Evolutionary conservation across 2,888 invertebrate species (phyloP), one percentile per base, ranked within the genome.

Genomic region (Bombylius major): DNA sequence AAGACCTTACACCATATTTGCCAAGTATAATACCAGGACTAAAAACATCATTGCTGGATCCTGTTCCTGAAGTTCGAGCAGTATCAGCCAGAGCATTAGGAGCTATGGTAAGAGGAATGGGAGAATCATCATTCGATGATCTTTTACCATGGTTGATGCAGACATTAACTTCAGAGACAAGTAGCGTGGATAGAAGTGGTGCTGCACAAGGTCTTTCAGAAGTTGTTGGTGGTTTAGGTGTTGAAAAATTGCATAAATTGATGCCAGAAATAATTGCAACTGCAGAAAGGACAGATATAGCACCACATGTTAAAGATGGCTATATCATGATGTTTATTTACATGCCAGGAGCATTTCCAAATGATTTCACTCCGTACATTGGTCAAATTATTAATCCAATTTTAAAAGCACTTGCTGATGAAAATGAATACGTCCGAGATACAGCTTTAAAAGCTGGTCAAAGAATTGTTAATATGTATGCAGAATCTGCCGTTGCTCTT

Each of bases 311-410:
- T 4, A 92, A 98, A 68, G 99, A 99, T 76, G 99, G 99, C 48
- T 99, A 99, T 77, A 96, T 99, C 60, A 96, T 99, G 94, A 94
- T 99, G 93, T 99, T 97, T 75, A 98, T 99, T 68, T 99, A 98
- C 77, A 90, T 99, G 86, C 99, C 99, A 4, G 87, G 88, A 59
- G 95, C 96, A 12, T 98, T 99, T 76, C 93, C 92, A 7, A 85
- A 87, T 61, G 92, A 94, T 70, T 99, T 99, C 76, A 87, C 90
- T 2, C 91, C 90, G 0, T 99, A 97, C 76, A 89, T 97, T 67
- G 90, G 96, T 0, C 91, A 92, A 71, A 97, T 99, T 65, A 93
- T 99, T 67, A 96, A 92, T 72, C 95, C 97, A 2, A 96, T 99
- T 63, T 78, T 99, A 42, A 92, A 95, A 78, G 98, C 97, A 0